These are phyloP conservation scores for Tenodera sinensis DNA, from an alignment of 2,888 invertebrate species.

Conservation along the genomic window DNA sequence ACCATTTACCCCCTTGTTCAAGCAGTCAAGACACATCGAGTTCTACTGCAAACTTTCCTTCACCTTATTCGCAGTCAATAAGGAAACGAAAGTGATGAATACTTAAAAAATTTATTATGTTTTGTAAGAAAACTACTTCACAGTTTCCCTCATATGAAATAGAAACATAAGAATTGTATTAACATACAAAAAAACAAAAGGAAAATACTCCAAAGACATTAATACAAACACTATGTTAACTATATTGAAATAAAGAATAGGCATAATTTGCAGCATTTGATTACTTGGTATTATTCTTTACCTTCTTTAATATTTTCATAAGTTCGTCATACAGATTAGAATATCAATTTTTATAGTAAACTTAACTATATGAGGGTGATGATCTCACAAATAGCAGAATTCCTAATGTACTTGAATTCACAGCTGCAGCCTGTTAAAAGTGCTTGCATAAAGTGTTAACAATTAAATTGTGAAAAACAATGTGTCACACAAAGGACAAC, in stretches of 20 bases:
- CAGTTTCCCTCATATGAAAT: background rate
- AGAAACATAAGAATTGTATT: background rate
- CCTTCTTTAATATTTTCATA: background rate
- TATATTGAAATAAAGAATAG: background rate
- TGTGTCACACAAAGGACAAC: background rate
- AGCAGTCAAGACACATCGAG: slow-evolving; percentile 16
- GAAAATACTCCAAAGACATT: background rate
- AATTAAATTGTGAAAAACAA: background rate
- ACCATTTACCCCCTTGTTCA: slow-evolving; percentile 18
- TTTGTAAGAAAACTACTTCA: background rate
- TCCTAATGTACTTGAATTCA: slow-evolving; percentile 5
- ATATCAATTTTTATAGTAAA: background rate
- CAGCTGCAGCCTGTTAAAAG: background rate
- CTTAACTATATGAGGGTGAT: background rate
- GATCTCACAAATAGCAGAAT: background rate
- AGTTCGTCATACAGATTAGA: background rate
- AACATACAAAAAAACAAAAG: background rate
- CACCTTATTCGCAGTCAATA: slow-evolving; percentile 25
- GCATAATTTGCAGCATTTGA: background rate
- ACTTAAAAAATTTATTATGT: background rate
- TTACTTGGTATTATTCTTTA: background rate
- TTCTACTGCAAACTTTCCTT: slow-evolving; percentile 18
- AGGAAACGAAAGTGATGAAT: slow-evolving; percentile 29
- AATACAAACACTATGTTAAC: background rate
- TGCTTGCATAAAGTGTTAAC: background rate